A percentile compares a stretch with the other conserved stretches of the same genome.
Evolutionary conservation across 2,113 vertebrate genomes (phyloP).

Genomic region (Centropus bengalensis): DNA sequence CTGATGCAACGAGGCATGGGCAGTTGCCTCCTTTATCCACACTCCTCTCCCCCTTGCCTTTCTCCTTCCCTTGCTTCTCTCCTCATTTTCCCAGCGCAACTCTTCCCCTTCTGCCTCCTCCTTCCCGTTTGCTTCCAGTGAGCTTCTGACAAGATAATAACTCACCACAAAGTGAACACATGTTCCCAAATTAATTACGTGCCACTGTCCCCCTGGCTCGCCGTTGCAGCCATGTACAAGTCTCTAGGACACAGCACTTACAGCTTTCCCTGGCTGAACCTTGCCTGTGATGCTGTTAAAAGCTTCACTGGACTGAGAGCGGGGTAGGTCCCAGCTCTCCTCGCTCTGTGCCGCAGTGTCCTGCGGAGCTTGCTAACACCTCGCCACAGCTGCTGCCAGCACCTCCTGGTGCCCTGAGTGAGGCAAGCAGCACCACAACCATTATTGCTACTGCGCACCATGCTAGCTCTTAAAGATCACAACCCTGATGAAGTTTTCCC

Average conservation of each 20-base stretch:
- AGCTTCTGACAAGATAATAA: constrained; percentile 39
- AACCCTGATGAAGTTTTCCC: not conserved
- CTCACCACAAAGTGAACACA: constrained; percentile 10
- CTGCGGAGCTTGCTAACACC: not conserved
- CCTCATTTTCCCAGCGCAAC: fast-evolving
- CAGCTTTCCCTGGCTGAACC: not conserved
- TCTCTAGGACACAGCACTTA: not conserved
- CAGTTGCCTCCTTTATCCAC: not conserved
- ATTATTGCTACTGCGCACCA: fast-evolving
- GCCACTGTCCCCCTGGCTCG: not conserved
- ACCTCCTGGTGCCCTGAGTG: not conserved
- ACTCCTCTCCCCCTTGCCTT: not conserved
- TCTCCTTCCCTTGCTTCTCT: not conserved
- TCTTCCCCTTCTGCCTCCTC: not conserved
- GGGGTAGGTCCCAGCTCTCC: not conserved
- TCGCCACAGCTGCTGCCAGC: not conserved
- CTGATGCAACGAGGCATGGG: fast-evolving
- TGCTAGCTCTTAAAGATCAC: not conserved
- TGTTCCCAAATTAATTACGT: not conserved
- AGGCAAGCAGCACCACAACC: not conserved
- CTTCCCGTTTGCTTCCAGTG: not conserved
- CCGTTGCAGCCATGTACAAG: not conserved
- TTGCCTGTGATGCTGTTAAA: fast-evolving
- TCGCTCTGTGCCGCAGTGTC: not conserved
- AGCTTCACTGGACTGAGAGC: not conserved